A percentile compares a stretch with the other conserved stretches of the same genome.
Conservation (phyloP, 2,797 vertebrate species). For the Tiaroga cobitis region DNA sequence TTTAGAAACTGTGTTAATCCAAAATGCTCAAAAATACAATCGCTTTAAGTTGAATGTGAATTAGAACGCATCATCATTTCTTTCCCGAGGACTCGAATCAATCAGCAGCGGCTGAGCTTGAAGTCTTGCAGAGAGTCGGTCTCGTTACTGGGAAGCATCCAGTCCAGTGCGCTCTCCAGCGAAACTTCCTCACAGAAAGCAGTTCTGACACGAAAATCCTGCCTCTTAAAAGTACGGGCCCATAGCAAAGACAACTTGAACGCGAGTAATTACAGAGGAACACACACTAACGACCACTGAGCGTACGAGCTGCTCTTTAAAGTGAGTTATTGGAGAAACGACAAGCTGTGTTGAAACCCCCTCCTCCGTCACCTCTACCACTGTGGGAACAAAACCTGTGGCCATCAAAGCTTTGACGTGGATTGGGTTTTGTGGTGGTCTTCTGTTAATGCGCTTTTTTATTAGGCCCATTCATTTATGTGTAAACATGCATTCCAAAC, state of each 20-base stretch:
- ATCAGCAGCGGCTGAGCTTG: conserved; percentile 2
- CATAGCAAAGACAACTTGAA: conserved; percentile 25
- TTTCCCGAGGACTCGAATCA: conserved; percentile 15
- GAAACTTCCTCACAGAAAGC: conserved; percentile 48
- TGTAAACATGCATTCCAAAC: background rate
- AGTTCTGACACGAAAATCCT: conserved; percentile 17
- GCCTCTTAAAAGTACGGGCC: conserved; percentile 34
- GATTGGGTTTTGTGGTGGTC: background rate
- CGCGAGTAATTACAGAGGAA: conserved; percentile 49
- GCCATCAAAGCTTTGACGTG: conserved; percentile 10
- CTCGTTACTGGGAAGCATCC: conserved; percentile 13
- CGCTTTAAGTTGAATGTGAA: conserved; percentile 34
- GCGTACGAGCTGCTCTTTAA: conserved; percentile 31
- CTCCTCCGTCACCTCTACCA: background rate
- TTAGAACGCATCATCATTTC: conserved; percentile 40
- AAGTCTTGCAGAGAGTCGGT: conserved; percentile 26
- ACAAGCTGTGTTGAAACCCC: conserved; percentile 45
- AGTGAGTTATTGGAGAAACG: conserved; percentile 50
- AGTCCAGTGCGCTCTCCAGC: conserved; percentile 47
- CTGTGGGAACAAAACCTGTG: conserved; percentile 36
- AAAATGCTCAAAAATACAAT: conserved; percentile 3
- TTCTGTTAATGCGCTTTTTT: background rate
- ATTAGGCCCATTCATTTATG: background rate
- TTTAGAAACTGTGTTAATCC: conserved; percentile 37
- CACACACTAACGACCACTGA: conserved; percentile 23